Evolutionary conservation across 2,888 invertebrate species (phyloP).

Genomic region (Zaprionus bogoriensis): DNA sequence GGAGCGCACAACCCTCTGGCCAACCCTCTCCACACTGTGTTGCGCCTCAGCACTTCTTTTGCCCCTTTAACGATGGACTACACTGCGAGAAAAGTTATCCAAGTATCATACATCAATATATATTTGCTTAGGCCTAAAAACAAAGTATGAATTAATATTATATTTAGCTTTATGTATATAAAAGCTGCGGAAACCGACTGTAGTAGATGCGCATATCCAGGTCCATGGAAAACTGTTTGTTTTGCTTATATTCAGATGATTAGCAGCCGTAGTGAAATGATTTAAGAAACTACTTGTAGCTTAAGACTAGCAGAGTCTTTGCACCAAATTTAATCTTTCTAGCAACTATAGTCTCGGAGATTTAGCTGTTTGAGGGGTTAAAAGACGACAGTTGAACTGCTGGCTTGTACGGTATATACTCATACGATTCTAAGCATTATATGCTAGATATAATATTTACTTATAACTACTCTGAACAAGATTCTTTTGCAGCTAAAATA

Average conservation of each 20-base stretch:
- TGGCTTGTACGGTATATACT: too few relatives aligned
- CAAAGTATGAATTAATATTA: too few relatives aligned
- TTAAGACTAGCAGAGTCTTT: not conserved
- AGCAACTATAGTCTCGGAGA: not conserved
- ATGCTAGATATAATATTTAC: too few relatives aligned
- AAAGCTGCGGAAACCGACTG: too few relatives aligned
- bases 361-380: not conserved
- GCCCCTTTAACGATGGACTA: not conserved
- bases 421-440: too few relatives aligned
- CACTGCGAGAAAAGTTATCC: not conserved
- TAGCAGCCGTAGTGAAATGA: not conserved
- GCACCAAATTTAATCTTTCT: not conserved
- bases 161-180: too few relatives aligned
- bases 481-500: too few relatives aligned
- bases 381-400: too few relatives aligned
- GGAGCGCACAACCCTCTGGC: constrained; percentile 6
- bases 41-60: too few relatives aligned
- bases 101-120: not conserved
- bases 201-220: too few relatives aligned
- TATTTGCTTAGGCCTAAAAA: not conserved
- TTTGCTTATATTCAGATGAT: not conserved
- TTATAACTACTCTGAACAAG: too few relatives aligned
- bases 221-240: too few relatives aligned
- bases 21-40: not conserved
- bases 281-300: not conserved